Base-by-base conservation (phyloP, 2,797 vertebrate genomes). In the Saguinus oedipus region DNA sequence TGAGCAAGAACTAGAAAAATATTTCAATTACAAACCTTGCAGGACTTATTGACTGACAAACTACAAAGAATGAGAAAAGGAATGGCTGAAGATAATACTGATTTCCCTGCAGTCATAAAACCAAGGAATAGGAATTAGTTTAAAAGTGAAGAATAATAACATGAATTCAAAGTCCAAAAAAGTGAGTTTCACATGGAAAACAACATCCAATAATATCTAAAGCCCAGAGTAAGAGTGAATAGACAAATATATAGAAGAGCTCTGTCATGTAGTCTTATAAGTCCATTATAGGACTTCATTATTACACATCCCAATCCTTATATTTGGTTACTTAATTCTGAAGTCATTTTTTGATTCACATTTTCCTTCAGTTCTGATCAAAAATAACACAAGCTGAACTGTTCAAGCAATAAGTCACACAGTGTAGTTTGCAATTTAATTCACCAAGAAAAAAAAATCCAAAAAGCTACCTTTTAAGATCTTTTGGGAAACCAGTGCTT, bases 401-500 rank as follows among this genome's bases (percentile, higher is more conserved):
- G 11, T 55, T 74, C 0, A 24, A 44, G 10, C 30, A 87, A 22
- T 85, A 88, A 91, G 44, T 39, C 53, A 74, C 33, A 74, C 10
- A 78, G 61, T 74, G 15, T 26, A 93, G 55, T 84, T 74, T 20
- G 61, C 9, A 80, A 90, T 83, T 75, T 59, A 96, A 96, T 88
- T 96, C 5, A 5, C 39, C 61, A 72, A 53, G 22, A 36, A 92
- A 92, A 55, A 55, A 55, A 61, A 84, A 72, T 92, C 88, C 33
- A 72, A 94, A 59, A 36, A 86, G 3, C 46, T 90, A 57, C n/a
- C 12, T 86, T 82, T 50, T 90, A 90, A 76, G 14, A 39, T 64
- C 48, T 90, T 93, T 88, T 14, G 36, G 64, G 20, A 89, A 92
- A 55, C 95, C 13, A 7, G 13, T 79, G 7, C 42, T 94, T 90